Evolutionary conservation across 2,797 vertebrate genomes (phyloP).

Genomic region (Acipenser oxyrinchus): DNA sequence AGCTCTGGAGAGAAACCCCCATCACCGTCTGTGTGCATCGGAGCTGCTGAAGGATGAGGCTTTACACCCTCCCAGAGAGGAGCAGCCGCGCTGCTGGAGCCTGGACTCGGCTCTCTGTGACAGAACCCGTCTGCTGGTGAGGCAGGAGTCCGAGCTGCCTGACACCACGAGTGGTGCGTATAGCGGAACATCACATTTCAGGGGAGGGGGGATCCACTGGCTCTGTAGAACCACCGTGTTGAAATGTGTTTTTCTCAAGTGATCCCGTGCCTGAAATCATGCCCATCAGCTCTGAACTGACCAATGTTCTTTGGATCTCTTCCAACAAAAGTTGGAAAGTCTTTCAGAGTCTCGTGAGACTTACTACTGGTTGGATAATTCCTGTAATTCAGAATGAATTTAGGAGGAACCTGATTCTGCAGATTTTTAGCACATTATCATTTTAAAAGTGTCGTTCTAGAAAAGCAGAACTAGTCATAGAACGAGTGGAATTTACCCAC

Average conservation of each 20-base stretch:
- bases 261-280: neutral
- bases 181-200: neutral
- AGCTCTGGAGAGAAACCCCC: slow-evolving; percentile 77
- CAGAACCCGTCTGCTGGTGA: slow-evolving; percentile 61
- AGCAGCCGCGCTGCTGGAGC: slow-evolving; percentile 92
- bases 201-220: neutral
- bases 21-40: slow-evolving; percentile 68
- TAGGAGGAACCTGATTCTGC: too few species aligned
- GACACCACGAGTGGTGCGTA: slow-evolving; percentile 77
- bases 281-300: neutral
- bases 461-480: too few species aligned
- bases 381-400: too few species aligned
- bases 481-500: too few species aligned
- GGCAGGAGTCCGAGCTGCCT: slow-evolving; percentile 75
- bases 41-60: slow-evolving; percentile 79
- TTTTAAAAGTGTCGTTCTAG: too few species aligned
- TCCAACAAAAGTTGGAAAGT: neutral
- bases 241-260: neutral
- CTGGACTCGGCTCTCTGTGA: slow-evolving; percentile 86
- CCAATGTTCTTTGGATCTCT: neutral
- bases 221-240: neutral
- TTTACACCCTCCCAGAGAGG: slow-evolving; percentile 78
- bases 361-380: too few species aligned
- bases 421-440: too few species aligned
- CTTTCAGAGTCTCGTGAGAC: neutral